A percentile compares a stretch with the other conserved stretches of the same genome.
Evolutionary conservation across 2,797 vertebrate species (phyloP).

Genomic region (Ataeniobius toweri): DNA sequence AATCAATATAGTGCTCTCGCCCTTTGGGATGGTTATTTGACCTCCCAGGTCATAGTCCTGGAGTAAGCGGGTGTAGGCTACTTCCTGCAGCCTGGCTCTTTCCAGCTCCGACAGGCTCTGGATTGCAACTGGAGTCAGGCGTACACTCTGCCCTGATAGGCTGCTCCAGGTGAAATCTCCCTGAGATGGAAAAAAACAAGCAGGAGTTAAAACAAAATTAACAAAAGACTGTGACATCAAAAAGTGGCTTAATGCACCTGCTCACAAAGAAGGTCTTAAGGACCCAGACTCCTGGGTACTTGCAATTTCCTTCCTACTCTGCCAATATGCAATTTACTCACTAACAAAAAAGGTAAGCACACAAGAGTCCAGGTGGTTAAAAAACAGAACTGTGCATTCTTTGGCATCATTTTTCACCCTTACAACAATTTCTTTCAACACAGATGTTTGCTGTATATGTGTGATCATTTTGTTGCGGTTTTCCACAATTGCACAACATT

Average conservation of each 20-base stretch:
- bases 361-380: neutral
- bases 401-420: neutral
- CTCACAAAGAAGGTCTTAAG: constrained; percentile 1
- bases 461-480: neutral
- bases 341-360: neutral
- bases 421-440: neutral
- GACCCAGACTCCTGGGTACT: neutral
- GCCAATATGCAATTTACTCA: neutral
- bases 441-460: neutral
- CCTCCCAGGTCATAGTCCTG: constrained; percentile 94
- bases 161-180: constrained; percentile 98
- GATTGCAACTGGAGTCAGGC: constrained; percentile 88
- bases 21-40: constrained; percentile 97
- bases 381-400: neutral
- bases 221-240: neutral
- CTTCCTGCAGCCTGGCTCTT: constrained; percentile 90
- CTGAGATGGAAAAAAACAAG: constrained; percentile 61
- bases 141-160: constrained; percentile 92
- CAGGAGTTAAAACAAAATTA: neutral
- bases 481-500: neutral
- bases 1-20: constrained; percentile 65
- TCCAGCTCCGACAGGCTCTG: constrained; percentile 95
- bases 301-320: neutral
- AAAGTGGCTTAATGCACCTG: neutral
- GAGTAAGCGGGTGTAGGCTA: constrained; percentile 91